Evolutionary conservation across 2,113 vertebrate species (phyloP).

Genomic region (Phainopepla nitens): DNA sequence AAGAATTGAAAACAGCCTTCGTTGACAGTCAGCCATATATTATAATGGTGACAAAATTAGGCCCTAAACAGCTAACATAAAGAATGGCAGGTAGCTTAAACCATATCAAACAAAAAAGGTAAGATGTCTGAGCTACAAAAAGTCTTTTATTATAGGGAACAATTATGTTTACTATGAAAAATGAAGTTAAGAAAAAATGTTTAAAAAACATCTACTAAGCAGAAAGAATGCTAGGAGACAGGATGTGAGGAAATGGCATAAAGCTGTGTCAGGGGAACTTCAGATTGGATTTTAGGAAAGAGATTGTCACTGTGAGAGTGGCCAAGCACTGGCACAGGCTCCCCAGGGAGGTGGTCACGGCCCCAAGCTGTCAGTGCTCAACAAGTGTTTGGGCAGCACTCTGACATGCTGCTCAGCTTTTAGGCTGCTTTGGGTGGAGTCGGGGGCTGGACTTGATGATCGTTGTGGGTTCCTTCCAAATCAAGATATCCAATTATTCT

Average conservation of each 20-base stretch:
- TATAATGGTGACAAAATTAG: neutral
- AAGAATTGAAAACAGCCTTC: neutral
- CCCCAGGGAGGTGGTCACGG: neutral
- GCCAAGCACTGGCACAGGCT: neutral
- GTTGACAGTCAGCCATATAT: neutral
- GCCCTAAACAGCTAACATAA: neutral
- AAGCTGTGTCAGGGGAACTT: neutral
- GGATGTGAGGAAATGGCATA: neutral
- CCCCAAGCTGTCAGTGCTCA: neutral
- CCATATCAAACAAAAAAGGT: neutral
- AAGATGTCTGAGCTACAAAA: neutral
- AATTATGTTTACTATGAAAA: neutral
- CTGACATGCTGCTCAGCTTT: neutral
- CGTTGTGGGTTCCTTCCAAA: neutral
- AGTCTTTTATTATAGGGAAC: neutral
- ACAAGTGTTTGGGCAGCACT: neutral
- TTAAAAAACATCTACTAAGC: neutral
- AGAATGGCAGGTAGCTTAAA: neutral
- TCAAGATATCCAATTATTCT: neutral
- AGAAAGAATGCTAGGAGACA: neutral
- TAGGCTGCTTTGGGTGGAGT: neutral
- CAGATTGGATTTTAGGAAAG: neutral
- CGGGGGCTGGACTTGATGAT: rapidly evolving
- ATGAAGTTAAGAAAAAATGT: neutral
- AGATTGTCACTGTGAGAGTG: neutral